Evolutionary conservation across 2,113 vertebrate species (phyloP).

Genomic region (Lagopus leucura): DNA sequence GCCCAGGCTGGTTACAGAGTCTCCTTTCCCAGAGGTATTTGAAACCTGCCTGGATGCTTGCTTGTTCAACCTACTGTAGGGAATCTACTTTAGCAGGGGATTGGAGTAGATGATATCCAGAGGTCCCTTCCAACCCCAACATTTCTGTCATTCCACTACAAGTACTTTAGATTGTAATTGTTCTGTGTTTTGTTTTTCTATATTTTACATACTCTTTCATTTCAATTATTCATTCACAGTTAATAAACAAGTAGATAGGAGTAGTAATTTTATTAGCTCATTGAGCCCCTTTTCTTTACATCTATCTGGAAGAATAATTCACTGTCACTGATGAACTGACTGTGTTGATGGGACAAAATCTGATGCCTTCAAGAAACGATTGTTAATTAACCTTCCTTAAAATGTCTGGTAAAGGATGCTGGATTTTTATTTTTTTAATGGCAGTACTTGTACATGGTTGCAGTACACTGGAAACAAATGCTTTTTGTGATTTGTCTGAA

Average conservation of each 20-base stretch:
- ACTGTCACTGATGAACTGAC: neutral
- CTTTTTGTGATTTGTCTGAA: neutral
- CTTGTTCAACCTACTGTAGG: too few species aligned
- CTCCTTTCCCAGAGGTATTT: too few species aligned
- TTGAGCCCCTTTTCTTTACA: neutral
- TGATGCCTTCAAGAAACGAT: neutral
- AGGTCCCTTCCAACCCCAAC: too few species aligned
- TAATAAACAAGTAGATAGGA: neutral
- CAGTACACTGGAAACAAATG: neutral
- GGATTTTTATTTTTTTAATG: neutral
- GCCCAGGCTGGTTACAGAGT: too few species aligned
- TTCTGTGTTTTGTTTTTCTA: neutral
- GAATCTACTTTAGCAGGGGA: too few species aligned
- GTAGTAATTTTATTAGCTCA: neutral
- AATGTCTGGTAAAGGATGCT: neutral
- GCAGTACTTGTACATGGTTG: neutral
- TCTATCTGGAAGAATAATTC: neutral
- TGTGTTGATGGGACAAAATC: neutral
- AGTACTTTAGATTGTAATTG: neutral
- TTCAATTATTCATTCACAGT: neutral
- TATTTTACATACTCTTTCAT: neutral
- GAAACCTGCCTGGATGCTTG: too few species aligned
- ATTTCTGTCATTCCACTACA: neutral
- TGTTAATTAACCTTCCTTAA: neutral
- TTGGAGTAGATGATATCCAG: too few species aligned